Percentiles rank a stretch among this genome's conserved stretches.
Conservation (phyloP, 2,888 invertebrate genomes). For the Habrosyne pyritoides region DNA sequence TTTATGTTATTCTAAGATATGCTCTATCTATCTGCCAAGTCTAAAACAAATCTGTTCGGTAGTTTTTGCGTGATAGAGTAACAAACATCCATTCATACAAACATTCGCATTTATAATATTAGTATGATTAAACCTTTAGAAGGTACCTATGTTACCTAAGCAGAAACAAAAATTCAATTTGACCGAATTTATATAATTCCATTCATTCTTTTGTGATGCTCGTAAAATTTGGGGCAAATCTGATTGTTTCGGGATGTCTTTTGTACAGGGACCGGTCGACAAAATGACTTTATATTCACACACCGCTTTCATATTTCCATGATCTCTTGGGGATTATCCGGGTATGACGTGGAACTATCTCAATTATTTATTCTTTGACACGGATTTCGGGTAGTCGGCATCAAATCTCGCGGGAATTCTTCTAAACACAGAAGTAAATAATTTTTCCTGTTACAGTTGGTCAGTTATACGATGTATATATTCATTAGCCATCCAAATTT, state of each 20-base stretch:
- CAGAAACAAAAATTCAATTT: constrained; percentile 19
- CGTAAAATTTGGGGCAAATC: constrained; percentile 36
- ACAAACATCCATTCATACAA: too few species aligned
- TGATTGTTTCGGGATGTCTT: constrained; percentile 37
- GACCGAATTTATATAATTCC: constrained; percentile 29
- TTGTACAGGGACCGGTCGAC: constrained; percentile 7
- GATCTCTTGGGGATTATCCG: constrained; percentile 15
- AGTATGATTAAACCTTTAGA: background rate
- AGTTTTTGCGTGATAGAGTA: too few species aligned
- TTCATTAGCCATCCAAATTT: too few species aligned
- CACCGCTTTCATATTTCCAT: constrained; percentile 17
- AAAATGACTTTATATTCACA: constrained; percentile 8
- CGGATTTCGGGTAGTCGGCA: constrained; percentile 1
- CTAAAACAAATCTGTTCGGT: too few species aligned
- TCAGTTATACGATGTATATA: too few species aligned
- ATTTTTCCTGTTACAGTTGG: background rate
- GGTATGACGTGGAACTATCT: constrained; percentile 8
- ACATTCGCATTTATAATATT: too few species aligned
- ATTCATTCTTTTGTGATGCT: constrained; percentile 23
- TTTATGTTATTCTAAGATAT: too few species aligned
- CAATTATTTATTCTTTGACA: constrained; percentile 1
- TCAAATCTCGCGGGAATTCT: background rate
- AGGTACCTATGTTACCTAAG: constrained; percentile 10
- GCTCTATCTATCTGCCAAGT: too few species aligned
- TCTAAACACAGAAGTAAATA: background rate